Evolutionary conservation across 2,797 vertebrate species (phyloP), one percentile per base, ranked within the genome.

Genomic region (Pterois miles): DNA sequence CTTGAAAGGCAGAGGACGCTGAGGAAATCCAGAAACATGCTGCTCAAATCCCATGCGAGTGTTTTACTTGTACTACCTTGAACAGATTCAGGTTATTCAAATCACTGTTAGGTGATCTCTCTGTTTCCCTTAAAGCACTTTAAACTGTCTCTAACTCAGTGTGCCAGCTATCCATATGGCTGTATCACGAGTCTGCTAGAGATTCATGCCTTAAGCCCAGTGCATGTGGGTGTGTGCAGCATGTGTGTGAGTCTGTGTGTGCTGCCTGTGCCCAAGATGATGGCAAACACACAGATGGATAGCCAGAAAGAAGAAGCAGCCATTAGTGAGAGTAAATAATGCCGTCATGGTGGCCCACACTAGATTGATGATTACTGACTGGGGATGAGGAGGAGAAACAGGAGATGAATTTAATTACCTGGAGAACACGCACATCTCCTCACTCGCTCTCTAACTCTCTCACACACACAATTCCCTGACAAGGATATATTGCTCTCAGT

Each of bases 261-360:
- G 59, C 38, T 33, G 86, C 78, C 78, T 79, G 78, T 25, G 63
- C 86, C 83, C 80, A 65, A 53, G 87, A 80, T 85, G 87, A 89
- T 79, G 83, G 91, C 86, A 90, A 89, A 84, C 74, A 80, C 84
- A 81, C 78, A 87, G 77, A 87, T 78, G 65, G 88, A 91, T 84
- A 81, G 87, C 63, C 80, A 84, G 92, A 74, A 73, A 91, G 88
- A 82, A 85, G 82, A 89, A 94, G 88, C 86, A 89, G 91, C 92
- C 94, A 96, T 96, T 95, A 96, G 93, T 84, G 86, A 93, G 93
- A 95, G 94, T 94, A 95, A 96, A 96, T 95, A 95, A 94, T 93
- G 90, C 92, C 87, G 88, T 95, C 93, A 92, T 87, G 92, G 93
- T 85, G 86, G 90, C 90, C 89, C 84, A 75, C 86, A 77, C 82